Evolutionary conservation across 1,140 invertebrate genomes (phyloP), one percentile per base, ranked within the genome.

Genomic region (Drosophila navojoa): DNA sequence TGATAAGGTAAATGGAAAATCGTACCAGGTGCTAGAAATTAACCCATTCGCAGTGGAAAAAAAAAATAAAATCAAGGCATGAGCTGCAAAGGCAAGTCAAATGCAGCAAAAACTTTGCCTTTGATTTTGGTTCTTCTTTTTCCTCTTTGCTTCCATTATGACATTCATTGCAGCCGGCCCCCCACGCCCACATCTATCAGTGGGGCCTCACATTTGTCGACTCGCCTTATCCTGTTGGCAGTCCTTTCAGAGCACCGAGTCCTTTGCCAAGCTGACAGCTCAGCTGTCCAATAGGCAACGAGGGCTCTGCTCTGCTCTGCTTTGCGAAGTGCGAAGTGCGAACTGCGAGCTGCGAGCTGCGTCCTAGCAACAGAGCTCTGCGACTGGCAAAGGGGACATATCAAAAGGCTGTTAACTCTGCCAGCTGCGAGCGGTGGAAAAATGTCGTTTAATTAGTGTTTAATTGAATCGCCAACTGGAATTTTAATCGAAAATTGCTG

Each of bases 401-500:
- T 81, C 79, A 82, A 81, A 81, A 71, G 44, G 64, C 52, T 71
- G 59, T 38, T 54, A 54, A 19, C 52, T 35, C 9, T 19, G 15
- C 19, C 42, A 57, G 72, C 59, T 69, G 69, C 40, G 55, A 71
- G 61, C 57, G 72, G 61, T 59, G 69, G 76, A 82, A 82, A 79
- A 86, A 87, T 87, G 84, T 87, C 84, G 66, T 86, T 86, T 86
- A 86, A 86, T 86, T 86, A 86, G 82, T 77, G 76, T 86, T 86
- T 86, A 86, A 86, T 86, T 86, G 84, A 87, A 87, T 82, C 77
- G 82, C 82, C 71, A 87, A 77, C 82, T 86, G 84, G 82, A 86
- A 86, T 86, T 86, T 86, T 87, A 86, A 86, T 86, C 84, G 82
- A 86, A 86, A 86, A 87, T 86, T 79, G 79, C 79, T 76, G 68